Base-by-base conservation (phyloP, 2,113 vertebrate genomes). In the Mixornis gularis region DNA sequence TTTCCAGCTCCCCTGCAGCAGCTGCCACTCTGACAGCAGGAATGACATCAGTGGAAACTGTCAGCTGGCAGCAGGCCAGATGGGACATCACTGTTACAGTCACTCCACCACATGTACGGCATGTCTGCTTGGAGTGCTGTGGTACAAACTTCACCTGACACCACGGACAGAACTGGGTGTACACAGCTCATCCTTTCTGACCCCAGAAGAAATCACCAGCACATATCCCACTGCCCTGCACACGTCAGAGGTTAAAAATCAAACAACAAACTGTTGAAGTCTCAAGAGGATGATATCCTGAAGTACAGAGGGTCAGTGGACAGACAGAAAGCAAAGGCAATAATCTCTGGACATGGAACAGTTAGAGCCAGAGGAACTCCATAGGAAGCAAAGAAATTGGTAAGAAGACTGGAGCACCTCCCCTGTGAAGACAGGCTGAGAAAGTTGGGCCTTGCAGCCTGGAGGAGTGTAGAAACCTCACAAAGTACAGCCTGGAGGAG, bases 51-150 rank as follows among this genome's bases (percentile, higher is more conserved):
- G 1, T 18, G 48, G 84, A 83, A 88, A 78, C n/a, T 32, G 40
- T 25, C n/a, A n/a, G 48, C 0, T 29, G 81, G 92, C 59, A 91
- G 55, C 27, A 46, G n/a, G n/a, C 20, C 79, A 92, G 32, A 8
- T 13, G 13, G 38, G 71, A 82, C 46, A 53, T 5, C 44, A 32
- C 25, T 6, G 1, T 66, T 24, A 41, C 10, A 4, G 6, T 16
- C 58, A 48, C 49, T 44, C 49, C 41, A 63, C 11, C 52, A 43
- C 0, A 0, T 19, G 18, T 4, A 7, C 6, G n/a, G 22, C 34
- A 6, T 1, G 0, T 4, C 44, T 68, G 53, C 32, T 1, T 4
- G 8, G 6, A 63, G 8, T 11, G 56, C 36, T 8, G 29, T 0
- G 6, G 18, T 13, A 56, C 7, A 62, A 77, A 49, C 21, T 26